Evolutionary conservation across 1,140 invertebrate genomes (phyloP), one percentile per base, ranked within the genome.

Genomic region (Drosophila chauvacae): DNA sequence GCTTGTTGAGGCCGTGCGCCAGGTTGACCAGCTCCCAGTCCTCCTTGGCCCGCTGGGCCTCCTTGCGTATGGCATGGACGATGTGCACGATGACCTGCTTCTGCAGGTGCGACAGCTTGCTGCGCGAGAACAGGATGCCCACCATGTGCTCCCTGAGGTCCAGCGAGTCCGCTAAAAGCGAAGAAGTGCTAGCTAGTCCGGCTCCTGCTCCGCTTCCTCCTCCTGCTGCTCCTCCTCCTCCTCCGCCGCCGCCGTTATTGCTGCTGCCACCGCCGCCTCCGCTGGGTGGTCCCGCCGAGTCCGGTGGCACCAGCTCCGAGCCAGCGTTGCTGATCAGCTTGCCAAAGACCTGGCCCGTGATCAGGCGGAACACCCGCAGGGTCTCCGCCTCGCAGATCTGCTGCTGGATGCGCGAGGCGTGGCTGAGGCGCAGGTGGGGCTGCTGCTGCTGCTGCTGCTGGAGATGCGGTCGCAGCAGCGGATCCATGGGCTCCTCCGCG

Each of bases 121-220:
- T 98, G 48, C 97, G 95, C 77, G 97, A 98, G 93, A 99, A 99
- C 16, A 99, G 93, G 78, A 99, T 99, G 56, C 98, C 98, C 20
- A 99, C 98, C 95, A 99, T 98, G 87, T 99, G 98, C 92, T 99
- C 98, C 20, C 98, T 95, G 0, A 99, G 93, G 93, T 99, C 97
- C 64, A 93, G 60, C 0, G 92, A 93, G 48, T 93, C 92, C 0
- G 90, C 91, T 3, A 92, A 64, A 63, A 92, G 51, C 1, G 92
- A 88, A 41, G 71, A 88, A 41, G 71, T 84, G 50, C 41, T 53
- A 0, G 53, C 63, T 7, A 10, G 0, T 30, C 30, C 53, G n/a
- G 45, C 60, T 10, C 23, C 51, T 18, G 13, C 51, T 37, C 1
- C 51, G n/a, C n/a, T n/a, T 7, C 14, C 51, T 26, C 26, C 30